Percentiles rank a stretch among this genome's conserved stretches.
These are phyloP conservation scores for Lomographa bimaculata DNA, from an alignment of 2,888 invertebrate species.

Conservation along the genomic window DNA sequence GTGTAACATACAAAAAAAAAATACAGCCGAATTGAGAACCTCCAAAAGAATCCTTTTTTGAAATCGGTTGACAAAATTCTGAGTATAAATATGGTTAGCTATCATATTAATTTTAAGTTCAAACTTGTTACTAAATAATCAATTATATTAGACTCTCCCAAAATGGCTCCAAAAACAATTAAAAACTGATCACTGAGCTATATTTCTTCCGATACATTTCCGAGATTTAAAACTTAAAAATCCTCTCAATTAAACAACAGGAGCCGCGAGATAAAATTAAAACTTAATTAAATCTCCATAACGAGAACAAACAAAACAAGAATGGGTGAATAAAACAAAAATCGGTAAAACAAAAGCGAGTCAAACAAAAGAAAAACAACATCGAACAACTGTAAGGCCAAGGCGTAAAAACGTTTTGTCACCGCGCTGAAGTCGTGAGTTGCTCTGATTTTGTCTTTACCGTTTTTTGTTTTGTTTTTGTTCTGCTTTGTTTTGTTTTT, in stretches of 20 bases:
- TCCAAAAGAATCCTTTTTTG: no score
- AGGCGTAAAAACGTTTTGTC: constrained; percentile 69
- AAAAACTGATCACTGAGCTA: constrained; percentile 29
- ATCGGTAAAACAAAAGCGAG: constrained; percentile 31
- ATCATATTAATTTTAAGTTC: no score
- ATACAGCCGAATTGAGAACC: no score
- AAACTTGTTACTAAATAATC: no score
- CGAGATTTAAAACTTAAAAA: constrained; percentile 54
- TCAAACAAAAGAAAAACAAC: constrained; percentile 31
- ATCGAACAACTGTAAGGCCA: constrained; percentile 29
- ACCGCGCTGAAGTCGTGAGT: constrained; percentile 38
- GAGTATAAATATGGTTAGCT: no score
- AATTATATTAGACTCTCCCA: no score
- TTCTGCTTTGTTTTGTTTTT: constrained; percentile 19
- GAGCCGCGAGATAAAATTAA: constrained; percentile 76
- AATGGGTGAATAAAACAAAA: constrained; percentile 37
- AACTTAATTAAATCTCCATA: constrained; percentile 79
- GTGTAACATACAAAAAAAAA: no score
- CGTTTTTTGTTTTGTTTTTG: constrained; percentile 19
- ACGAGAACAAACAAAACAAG: constrained; percentile 43
- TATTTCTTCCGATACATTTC: constrained; percentile 44
- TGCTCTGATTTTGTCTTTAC: constrained; percentile 27
- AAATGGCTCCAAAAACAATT: no score
- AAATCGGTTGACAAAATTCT: no score
- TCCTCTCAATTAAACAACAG: constrained; percentile 64